phyloP scores from a whole-genome alignment of 2,113 vertebrate species.

The Tinamus guttatus region DNA sequence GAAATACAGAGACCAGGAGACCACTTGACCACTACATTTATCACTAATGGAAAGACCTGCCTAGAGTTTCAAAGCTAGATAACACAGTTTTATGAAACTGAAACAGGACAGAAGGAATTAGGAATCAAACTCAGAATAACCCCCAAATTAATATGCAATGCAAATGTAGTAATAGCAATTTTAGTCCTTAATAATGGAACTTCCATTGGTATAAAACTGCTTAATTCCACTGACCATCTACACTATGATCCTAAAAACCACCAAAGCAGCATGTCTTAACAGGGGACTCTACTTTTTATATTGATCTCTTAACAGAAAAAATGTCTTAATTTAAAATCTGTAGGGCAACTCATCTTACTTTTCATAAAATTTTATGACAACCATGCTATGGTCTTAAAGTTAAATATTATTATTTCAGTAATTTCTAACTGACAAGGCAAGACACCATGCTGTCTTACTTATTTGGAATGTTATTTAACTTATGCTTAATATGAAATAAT shows the following conservation, averaged over 20 bases:
- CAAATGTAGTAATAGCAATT: background rate
- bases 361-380: background rate
- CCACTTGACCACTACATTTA: background rate
- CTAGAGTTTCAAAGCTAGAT: background rate
- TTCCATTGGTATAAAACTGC: background rate
- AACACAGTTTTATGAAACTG: background rate
- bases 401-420: background rate
- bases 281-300: background rate
- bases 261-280: background rate
- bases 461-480: background rate
- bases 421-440: background rate
- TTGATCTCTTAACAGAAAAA: background rate
- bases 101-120: background rate
- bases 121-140: background rate
- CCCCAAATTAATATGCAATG: background rate
- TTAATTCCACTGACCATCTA: background rate
- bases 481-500: slow-evolving; percentile 16
- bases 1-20: background rate
- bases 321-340: background rate
- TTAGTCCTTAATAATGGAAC: background rate
- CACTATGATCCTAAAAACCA: background rate
- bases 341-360: background rate
- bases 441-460: background rate
- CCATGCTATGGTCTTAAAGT: background rate
- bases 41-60: fast-evolving